Conservation (phyloP, 2,797 vertebrate genomes). For the Gymnoscopelus microlampas region DNA sequence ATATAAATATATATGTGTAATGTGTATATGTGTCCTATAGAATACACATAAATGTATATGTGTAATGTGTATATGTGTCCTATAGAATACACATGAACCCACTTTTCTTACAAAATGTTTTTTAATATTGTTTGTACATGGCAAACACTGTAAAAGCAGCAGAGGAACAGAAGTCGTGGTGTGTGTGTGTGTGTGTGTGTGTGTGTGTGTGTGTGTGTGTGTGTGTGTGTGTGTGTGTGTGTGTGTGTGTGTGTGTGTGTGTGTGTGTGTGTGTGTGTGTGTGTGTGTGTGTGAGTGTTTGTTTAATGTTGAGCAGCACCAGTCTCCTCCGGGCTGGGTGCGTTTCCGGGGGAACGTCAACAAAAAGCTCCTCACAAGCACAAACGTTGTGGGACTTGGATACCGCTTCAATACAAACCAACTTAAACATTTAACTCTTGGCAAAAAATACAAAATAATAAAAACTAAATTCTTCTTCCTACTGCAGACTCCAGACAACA, state of each 20-base stretch:
- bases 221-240: too few species aligned
- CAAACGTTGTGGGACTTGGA: conserved; percentile 49
- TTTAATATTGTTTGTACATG: conserved; percentile 86
- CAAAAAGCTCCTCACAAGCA: conserved; percentile 52
- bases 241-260: too few species aligned
- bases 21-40: too few species aligned
- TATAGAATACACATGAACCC: conserved; percentile 68
- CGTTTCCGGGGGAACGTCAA: conserved; percentile 43
- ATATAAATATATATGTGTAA: too few species aligned
- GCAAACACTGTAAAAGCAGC: conserved; percentile 86
- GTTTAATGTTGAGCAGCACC: conserved; percentile 83
- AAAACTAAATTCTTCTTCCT: conserved; percentile 60
- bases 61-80: too few species aligned
- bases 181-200: conserved; percentile 44
- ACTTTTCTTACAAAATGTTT: conserved; percentile 85
- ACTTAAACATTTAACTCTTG: conserved; percentile 68
- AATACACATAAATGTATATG: too few species aligned
- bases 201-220: too few species aligned
- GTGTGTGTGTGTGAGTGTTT: conserved; percentile 29
- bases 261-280: conserved; percentile 7
- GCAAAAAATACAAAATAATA: conserved; percentile 70
- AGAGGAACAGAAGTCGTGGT: conserved; percentile 79
- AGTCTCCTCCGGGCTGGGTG: conserved; percentile 59
- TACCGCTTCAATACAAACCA: conserved; percentile 58
- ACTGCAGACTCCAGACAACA: conserved; percentile 38